Percentiles rank a stretch among this genome's conserved stretches.
phyloP scores from a whole-genome alignment of 2,888 invertebrate species.

The Operophtera brumata region DNA sequence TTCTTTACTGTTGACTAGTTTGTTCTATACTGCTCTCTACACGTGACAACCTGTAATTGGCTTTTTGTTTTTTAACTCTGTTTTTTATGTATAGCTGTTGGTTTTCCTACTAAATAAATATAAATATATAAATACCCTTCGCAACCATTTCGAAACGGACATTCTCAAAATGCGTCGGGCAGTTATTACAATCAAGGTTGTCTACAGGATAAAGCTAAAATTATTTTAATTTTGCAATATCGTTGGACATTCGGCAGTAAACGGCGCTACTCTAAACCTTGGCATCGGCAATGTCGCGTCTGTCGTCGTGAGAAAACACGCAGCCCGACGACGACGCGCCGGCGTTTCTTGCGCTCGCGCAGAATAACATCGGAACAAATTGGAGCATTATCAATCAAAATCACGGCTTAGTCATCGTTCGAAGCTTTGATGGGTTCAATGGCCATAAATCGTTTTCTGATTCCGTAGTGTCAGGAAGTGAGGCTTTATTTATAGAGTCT shows the following conservation, averaged over 20 bases:
- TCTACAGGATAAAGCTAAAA: slow-evolving; percentile 21
- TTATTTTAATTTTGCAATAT: slow-evolving; percentile 5
- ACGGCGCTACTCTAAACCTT: slow-evolving; percentile 43
- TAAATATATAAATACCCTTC: slow-evolving; percentile 3
- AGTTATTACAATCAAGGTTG: slow-evolving; percentile 20
- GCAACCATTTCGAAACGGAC: slow-evolving; percentile 8
- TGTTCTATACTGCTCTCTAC: no score
- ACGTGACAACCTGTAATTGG: no score
- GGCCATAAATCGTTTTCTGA: slow-evolving; percentile 74
- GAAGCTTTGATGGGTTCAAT: slow-evolving; percentile 72
- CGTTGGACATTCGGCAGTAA: slow-evolving; percentile 22
- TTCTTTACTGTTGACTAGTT: no score
- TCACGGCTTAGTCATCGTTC: slow-evolving; percentile 48
- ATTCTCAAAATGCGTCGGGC: slow-evolving; percentile 11
- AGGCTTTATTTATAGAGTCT: slow-evolving; percentile 72
- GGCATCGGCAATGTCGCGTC: slow-evolving; percentile 43
- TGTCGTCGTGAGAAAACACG: slow-evolving; percentile 20
- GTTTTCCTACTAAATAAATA: no score
- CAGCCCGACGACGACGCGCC: slow-evolving; percentile 14
- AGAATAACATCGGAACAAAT: slow-evolving; percentile 26
- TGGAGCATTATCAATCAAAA: slow-evolving; percentile 36
- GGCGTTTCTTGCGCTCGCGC: neutral
- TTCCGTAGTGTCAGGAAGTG: slow-evolving; percentile 70
- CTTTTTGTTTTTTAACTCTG: no score
- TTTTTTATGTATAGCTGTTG: no score